Conservation (phyloP, 2,888 invertebrate genomes). For the Oeneis ivallda region DNA sequence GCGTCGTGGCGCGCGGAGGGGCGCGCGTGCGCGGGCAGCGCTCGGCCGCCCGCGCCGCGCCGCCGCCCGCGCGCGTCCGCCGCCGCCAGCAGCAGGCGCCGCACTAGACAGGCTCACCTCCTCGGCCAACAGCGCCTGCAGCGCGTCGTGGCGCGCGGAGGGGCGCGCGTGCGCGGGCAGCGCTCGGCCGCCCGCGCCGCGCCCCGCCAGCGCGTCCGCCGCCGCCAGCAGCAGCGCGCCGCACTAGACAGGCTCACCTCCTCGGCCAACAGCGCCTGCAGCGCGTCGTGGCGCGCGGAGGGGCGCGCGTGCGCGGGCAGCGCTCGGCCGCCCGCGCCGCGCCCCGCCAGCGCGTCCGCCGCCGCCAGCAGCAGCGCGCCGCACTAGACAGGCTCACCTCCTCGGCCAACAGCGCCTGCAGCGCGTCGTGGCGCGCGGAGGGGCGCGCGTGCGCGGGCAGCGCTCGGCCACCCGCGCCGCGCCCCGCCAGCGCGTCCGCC, state of each 20-base stretch:
- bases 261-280: constrained; percentile 60
- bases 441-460: constrained; percentile 81
- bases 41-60: constrained; percentile 85
- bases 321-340: constrained; percentile 85
- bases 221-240: constrained; percentile 87
- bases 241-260: constrained; percentile 69
- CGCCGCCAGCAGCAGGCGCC: constrained; percentile 87
- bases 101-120: constrained; percentile 69
- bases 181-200: constrained; percentile 85
- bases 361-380: constrained; percentile 87
- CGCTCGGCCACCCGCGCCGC: constrained; percentile 85
- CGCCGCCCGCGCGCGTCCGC: constrained; percentile 89
- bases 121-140: constrained; percentile 60
- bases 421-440: constrained; percentile 83
- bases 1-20: constrained; percentile 84
- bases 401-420: constrained; percentile 60
- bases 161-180: constrained; percentile 81
- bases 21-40: constrained; percentile 81
- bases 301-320: constrained; percentile 81
- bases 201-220: constrained; percentile 88
- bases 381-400: constrained; percentile 69
- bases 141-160: constrained; percentile 83
- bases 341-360: constrained; percentile 88
- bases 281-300: constrained; percentile 83
- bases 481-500: constrained; percentile 88